phyloP scores from a whole-genome alignment of 2,888 invertebrate genomes.

The Rhabditoides inermis region DNA sequence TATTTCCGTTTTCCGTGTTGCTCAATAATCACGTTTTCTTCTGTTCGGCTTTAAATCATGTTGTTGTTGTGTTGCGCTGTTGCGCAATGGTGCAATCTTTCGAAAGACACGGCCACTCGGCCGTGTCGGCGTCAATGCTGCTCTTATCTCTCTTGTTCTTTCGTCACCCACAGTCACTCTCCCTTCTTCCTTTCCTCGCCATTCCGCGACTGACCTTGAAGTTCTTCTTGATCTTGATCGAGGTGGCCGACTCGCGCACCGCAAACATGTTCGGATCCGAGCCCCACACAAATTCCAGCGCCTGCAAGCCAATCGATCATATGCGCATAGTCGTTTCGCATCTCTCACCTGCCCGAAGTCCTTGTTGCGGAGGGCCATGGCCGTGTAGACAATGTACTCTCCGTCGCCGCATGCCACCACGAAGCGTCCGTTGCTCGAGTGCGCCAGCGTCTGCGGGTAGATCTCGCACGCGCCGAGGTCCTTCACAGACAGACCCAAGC shows the following conservation, averaged over 20 bases:
- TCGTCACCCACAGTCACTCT: no score
- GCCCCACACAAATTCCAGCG: constrained; percentile 96
- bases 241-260: constrained; percentile 75
- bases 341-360: constrained; percentile 68
- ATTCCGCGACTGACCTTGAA: constrained; percentile 65
- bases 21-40: no score
- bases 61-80: no score
- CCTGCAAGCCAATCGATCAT: constrained; percentile 62
- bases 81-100: no score
- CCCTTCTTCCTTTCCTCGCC: no score
- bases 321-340: constrained; percentile 70
- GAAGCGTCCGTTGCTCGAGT: constrained; percentile 83
- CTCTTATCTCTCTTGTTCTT: no score
- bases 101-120: no score
- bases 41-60: no score
- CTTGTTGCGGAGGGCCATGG: constrained; percentile 96
- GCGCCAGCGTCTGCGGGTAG: constrained; percentile 93
- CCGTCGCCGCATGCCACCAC: constrained; percentile 97
- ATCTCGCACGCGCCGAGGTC: constrained; percentile 99
- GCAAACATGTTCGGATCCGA: constrained; percentile 81
- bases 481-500: constrained; percentile 84
- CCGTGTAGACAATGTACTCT: constrained; percentile 98
- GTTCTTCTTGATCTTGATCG: constrained; percentile 88
- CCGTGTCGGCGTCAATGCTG: no score
- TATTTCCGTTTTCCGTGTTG: no score